phyloP scores from a whole-genome alignment of 2,888 invertebrate species.

The Congeria kusceri region DNA sequence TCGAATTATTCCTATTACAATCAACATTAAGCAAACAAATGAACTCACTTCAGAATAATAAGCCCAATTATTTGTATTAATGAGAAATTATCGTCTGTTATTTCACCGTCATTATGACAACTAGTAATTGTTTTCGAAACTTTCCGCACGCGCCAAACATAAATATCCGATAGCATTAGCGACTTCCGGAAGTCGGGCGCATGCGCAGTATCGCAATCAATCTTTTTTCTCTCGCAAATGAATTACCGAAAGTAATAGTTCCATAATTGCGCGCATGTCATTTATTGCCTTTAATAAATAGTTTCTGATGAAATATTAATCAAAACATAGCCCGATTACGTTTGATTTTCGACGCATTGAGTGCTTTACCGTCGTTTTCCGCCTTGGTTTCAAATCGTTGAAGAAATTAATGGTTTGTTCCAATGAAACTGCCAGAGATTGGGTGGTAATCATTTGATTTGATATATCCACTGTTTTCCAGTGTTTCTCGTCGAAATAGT shows the following conservation, averaged over 20 bases:
- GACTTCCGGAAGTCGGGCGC: slow-evolving; percentile 49
- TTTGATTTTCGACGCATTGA: too few species aligned
- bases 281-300: neutral
- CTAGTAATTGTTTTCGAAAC: slow-evolving; percentile 35
- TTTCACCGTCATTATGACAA: slow-evolving; percentile 42
- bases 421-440: too few species aligned
- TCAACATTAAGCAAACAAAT: slow-evolving; percentile 37
- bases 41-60: slow-evolving; percentile 58
- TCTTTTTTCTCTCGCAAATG: slow-evolving; percentile 46
- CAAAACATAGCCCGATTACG: neutral
- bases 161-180: slow-evolving; percentile 47
- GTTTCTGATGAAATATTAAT: slow-evolving; percentile 4
- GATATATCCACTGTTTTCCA: too few species aligned
- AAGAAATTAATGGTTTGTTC: too few species aligned
- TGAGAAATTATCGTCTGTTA: slow-evolving; percentile 54
- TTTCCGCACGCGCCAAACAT: slow-evolving; percentile 51
- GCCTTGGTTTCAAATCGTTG: too few species aligned
- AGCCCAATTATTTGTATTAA: slow-evolving; percentile 57
- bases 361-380: too few species aligned
- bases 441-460: too few species aligned
- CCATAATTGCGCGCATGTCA: neutral
- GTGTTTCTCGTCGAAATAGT: too few species aligned
- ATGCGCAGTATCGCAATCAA: slow-evolving; percentile 30
- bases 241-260: slow-evolving; percentile 13
- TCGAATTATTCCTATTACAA: slow-evolving; percentile 33